Conservation (phyloP, 2,113 vertebrate genomes). For the Sciurus niger region DNA sequence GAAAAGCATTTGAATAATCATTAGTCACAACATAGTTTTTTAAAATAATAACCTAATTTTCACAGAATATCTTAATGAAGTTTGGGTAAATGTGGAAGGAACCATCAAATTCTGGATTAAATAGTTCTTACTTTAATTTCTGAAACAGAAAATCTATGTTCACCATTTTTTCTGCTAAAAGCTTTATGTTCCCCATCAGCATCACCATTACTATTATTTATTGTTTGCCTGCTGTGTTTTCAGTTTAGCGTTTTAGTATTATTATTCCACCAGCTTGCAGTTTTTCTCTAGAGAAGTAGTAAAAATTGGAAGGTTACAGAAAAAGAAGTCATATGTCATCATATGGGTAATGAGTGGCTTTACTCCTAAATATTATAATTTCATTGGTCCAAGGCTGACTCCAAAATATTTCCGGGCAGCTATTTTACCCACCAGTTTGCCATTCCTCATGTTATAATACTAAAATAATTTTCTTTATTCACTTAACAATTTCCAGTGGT, state of each 20-base stretch:
- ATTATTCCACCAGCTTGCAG: neutral
- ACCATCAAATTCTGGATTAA: neutral
- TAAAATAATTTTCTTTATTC: neutral
- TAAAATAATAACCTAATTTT: neutral
- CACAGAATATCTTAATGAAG: neutral
- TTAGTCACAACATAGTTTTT: neutral
- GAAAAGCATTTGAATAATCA: neutral
- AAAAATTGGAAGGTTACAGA: neutral
- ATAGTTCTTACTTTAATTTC: constrained; percentile 13
- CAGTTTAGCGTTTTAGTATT: neutral
- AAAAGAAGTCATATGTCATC: neutral
- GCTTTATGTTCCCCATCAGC: neutral
- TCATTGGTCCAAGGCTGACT: neutral
- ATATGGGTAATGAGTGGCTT: neutral
- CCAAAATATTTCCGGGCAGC: neutral
- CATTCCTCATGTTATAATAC: neutral
- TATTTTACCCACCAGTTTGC: neutral
- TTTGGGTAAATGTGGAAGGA: neutral
- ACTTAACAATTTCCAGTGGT: neutral
- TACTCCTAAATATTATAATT: neutral
- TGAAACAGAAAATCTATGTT: neutral
- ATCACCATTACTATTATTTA: neutral
- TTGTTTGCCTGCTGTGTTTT: neutral
- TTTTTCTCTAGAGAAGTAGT: neutral
- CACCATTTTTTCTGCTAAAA: neutral